Conservation (phyloP, 2,113 vertebrate genomes). For the Oryzias woworae region DNA sequence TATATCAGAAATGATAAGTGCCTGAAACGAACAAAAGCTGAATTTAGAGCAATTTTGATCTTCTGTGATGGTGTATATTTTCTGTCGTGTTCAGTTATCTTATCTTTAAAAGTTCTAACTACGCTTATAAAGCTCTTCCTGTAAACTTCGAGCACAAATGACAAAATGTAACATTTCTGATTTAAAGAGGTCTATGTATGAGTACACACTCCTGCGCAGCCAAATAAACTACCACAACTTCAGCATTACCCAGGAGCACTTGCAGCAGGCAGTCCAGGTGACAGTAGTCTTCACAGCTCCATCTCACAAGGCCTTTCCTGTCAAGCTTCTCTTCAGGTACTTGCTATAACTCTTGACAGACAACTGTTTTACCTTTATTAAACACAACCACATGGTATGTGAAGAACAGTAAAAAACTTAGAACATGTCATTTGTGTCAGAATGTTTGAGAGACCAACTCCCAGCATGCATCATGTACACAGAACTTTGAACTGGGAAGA, state of each 20-base stretch:
- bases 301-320: constrained; percentile 64
- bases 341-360: not conserved
- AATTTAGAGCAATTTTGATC: too few relatives aligned
- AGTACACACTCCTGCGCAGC: constrained; percentile 54
- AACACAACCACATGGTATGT: not conserved
- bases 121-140: too few relatives aligned
- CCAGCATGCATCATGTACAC: constrained; percentile 71
- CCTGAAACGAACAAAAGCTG: not conserved
- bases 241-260: constrained; percentile 59
- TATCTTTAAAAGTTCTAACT: too few relatives aligned
- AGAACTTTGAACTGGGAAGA: constrained; percentile 69
- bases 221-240: constrained; percentile 78
- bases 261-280: constrained; percentile 73
- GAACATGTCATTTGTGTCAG: constrained; percentile 50
- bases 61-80: too few relatives aligned
- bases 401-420: not conserved
- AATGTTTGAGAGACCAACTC: constrained; percentile 79
- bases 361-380: not conserved
- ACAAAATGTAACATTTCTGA: not conserved
- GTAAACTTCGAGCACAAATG: not conserved
- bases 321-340: constrained; percentile 83
- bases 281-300: constrained; percentile 66
- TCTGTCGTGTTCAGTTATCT: too few relatives aligned
- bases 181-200: constrained; percentile 12
- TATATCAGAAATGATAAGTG: not conserved